phyloP scores from a whole-genome alignment of 2,888 invertebrate species.

The Homarus gammarus region DNA sequence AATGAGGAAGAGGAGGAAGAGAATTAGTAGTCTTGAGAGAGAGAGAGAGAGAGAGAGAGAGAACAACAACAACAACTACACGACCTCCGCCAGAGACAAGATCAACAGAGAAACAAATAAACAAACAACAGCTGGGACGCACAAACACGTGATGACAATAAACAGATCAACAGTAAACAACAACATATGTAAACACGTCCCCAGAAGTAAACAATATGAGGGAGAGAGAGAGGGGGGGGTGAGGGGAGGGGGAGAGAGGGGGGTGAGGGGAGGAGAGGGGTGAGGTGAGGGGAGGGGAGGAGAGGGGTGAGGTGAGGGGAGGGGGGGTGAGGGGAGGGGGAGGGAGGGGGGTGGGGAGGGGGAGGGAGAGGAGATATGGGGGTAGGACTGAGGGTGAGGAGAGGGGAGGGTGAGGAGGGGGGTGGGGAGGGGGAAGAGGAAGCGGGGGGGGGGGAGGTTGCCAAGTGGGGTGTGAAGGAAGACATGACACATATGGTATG shows the following conservation, averaged over 20 bases:
- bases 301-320: not conserved
- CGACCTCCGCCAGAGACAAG: too few relatives aligned
- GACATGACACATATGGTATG: not conserved
- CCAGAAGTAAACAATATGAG: too few relatives aligned
- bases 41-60: conserved; percentile 5
- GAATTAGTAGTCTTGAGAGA: not conserved
- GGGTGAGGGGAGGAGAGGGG: not conserved
- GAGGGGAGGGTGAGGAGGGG: not conserved
- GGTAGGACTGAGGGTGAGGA: not conserved
- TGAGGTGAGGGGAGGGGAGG: not conserved
- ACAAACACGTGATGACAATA: too few relatives aligned
- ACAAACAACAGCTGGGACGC: too few relatives aligned
- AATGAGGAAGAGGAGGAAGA: not conserved
- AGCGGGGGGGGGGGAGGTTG: not conserved
- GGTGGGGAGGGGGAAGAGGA: not conserved
- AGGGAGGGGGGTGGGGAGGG: not conserved
- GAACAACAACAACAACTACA: too few relatives aligned
- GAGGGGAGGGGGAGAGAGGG: not conserved
- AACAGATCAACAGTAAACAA: too few relatives aligned
- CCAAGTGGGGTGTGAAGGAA: too few relatives aligned
- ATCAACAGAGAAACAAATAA: too few relatives aligned
- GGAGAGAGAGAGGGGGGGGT: too few relatives aligned
- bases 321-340: not conserved
- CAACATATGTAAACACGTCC: too few relatives aligned
- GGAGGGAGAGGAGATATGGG: not conserved